These are phyloP conservation scores for Sarcophaga carnaria DNA, from an alignment of 2,888 invertebrate species.

Conservation along the genomic window DNA sequence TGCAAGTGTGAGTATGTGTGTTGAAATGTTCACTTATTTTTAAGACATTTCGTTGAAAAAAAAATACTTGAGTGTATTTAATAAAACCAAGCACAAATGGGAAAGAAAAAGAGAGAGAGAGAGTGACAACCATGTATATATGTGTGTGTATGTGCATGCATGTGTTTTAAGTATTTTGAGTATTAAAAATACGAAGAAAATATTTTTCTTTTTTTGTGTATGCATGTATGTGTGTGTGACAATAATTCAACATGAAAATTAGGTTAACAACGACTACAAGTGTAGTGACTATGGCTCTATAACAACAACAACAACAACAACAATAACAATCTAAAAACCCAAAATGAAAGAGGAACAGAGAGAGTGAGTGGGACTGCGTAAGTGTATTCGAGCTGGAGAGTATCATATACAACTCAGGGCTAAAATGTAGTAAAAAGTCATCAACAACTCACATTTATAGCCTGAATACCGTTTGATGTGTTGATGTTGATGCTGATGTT, in stretches of 20 bases:
- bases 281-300: too few species aligned
- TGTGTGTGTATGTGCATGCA: neutral
- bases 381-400: too few species aligned
- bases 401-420: conserved; percentile 50
- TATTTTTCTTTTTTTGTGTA: too few species aligned
- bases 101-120: neutral
- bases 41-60: too few species aligned
- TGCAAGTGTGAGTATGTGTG: too few species aligned
- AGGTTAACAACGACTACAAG: conserved; percentile 68
- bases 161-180: conserved; percentile 13
- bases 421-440: conserved; percentile 46
- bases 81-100: neutral
- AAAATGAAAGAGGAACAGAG: too few species aligned
- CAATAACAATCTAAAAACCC: neutral
- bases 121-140: neutral
- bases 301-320: neutral
- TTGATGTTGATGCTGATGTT: neutral
- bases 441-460: conserved; percentile 15
- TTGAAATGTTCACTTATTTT: too few species aligned
- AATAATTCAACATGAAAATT: conserved; percentile 70
- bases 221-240: conserved; percentile 27
- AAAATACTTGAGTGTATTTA: too few species aligned
- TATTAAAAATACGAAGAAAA: conserved; percentile 12
- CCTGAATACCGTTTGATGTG: neutral
- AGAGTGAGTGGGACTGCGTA: too few species aligned